Conservation (phyloP, 2,113 vertebrate species). For the Vidua chalybeata region DNA sequence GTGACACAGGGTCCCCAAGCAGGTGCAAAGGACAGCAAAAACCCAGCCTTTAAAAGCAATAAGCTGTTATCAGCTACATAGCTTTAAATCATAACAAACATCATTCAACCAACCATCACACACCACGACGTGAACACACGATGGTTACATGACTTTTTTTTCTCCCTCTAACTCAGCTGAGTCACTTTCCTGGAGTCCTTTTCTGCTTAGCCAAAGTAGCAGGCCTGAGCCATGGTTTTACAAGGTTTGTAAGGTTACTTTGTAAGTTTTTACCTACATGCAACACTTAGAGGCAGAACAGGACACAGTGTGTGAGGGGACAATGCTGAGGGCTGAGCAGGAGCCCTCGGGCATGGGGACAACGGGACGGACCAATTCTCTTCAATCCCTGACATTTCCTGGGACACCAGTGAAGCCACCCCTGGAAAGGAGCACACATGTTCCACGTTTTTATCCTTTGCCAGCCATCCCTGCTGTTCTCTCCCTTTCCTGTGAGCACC, state of each 20-base stretch:
- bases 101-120: neutral
- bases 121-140: neutral
- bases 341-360: neutral
- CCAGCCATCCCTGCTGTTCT: neutral
- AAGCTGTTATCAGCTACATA: neutral
- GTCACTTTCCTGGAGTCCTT: neutral
- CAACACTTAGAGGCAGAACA: neutral
- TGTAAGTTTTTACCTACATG: neutral
- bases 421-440: neutral
- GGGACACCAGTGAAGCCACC: neutral
- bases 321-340: neutral
- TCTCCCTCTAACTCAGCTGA: neutral
- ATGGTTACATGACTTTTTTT: neutral
- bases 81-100: neutral
- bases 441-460: fast-evolving
- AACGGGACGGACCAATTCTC: fast-evolving
- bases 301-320: neutral
- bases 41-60: neutral
- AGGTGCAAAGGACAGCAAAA: neutral
- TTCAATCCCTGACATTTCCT: neutral
- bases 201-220: neutral
- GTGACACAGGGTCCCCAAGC: neutral
- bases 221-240: neutral
- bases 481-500: neutral
- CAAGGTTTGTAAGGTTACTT: neutral